Percentiles rank a stretch among this genome's conserved stretches.
Conservation (phyloP, 2,113 vertebrate species). For the Bos indicus region DNA sequence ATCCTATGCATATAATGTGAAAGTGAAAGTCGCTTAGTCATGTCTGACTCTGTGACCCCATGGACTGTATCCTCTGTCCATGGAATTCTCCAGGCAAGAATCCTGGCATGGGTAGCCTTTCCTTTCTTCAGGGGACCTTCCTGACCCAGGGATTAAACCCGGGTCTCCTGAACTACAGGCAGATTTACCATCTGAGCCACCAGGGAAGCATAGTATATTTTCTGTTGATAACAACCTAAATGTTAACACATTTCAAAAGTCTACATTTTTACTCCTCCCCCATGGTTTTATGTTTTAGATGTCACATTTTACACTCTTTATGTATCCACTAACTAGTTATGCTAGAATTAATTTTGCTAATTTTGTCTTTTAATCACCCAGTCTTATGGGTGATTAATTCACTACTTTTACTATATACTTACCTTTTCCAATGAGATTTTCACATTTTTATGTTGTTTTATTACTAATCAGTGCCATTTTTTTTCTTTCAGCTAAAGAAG, state of each 20-base stretch:
- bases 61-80: neutral
- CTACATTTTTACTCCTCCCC: neutral
- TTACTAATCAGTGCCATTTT: neutral
- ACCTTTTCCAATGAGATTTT: neutral
- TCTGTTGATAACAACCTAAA: neutral
- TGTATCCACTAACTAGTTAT: neutral
- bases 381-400: neutral
- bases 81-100: neutral
- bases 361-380: neutral
- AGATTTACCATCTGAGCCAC: neutral
- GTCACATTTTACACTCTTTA: neutral
- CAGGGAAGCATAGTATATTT: neutral
- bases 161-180: neutral
- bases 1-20: neutral
- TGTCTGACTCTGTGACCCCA: neutral
- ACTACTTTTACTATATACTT: neutral
- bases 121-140: neutral
- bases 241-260: neutral
- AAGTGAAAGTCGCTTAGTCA: neutral
- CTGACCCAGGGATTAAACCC: neutral
- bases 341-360: neutral
- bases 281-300: neutral
- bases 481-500: neutral
- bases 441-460: neutral
- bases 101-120: neutral